phyloP scores from a whole-genome alignment of 1,140 invertebrate species.

The Solenopsis fugax region DNA sequence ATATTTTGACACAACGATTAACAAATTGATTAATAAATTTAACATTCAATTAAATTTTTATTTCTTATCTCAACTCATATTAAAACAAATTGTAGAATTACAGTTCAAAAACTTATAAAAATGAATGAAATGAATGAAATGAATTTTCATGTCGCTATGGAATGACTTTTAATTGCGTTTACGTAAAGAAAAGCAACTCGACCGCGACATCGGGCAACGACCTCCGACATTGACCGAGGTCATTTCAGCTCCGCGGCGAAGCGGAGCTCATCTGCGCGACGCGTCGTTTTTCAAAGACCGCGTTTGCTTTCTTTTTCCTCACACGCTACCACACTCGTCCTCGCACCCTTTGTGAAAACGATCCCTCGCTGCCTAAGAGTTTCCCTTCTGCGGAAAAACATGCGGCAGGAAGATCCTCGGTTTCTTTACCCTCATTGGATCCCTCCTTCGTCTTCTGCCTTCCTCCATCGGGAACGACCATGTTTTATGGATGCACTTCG shows the following conservation, averaged over 20 bases:
- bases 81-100: background rate
- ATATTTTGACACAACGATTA: no score
- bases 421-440: conserved; percentile 64
- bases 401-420: conserved; percentile 65
- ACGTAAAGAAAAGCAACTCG: conserved; percentile 20
- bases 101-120: background rate
- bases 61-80: background rate
- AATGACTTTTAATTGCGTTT: conserved; percentile 45
- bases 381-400: conserved; percentile 64
- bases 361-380: conserved; percentile 63
- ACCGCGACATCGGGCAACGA: conserved; percentile 48
- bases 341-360: conserved; percentile 68
- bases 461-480: conserved; percentile 48
- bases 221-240: conserved; percentile 55
- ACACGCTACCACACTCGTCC: background rate
- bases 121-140: background rate
- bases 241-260: conserved; percentile 17
- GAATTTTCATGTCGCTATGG: conserved; percentile 1
- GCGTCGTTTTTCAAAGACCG: conserved; percentile 45
- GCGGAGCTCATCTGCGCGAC: background rate
- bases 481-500: conserved; percentile 76
- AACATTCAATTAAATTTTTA: background rate
- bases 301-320: background rate
- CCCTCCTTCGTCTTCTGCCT: conserved; percentile 52
- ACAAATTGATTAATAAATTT: background rate